phyloP scores from a whole-genome alignment of 1,140 invertebrate species.

The Euura lappo region DNA sequence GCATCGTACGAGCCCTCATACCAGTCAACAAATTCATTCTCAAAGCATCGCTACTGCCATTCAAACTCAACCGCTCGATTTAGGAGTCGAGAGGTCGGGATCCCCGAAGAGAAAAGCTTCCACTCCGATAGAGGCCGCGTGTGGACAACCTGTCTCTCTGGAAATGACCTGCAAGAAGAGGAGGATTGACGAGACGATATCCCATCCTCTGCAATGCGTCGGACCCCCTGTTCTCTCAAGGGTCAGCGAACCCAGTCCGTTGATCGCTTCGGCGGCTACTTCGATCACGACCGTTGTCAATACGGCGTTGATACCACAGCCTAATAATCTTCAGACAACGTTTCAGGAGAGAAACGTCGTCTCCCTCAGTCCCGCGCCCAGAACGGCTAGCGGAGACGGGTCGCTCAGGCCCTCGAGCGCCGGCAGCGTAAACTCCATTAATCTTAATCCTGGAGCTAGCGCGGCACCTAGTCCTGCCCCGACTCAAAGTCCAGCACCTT shows the following conservation, averaged over 20 bases:
- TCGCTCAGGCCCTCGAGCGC: conserved; percentile 64
- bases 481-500: conserved; percentile 51
- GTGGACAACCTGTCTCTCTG: conserved; percentile 57
- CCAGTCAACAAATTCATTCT: conserved; percentile 16
- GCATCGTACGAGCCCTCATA: conserved; percentile 41
- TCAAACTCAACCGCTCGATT: conserved; percentile 76
- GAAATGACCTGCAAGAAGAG: conserved; percentile 62
- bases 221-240: conserved; percentile 62
- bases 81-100: conserved; percentile 66
- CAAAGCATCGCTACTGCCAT: conserved; percentile 46
- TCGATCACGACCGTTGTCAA: conserved; percentile 76
- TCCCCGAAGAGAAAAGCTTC: conserved; percentile 66
- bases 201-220: conserved; percentile 51
- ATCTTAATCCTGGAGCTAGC: conserved; percentile 41
- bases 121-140: conserved; percentile 44
- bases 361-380: conserved; percentile 59
- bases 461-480: conserved; percentile 60
- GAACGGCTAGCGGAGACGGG: conserved; percentile 65
- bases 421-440: conserved; percentile 51
- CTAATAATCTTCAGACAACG: conserved; percentile 37
- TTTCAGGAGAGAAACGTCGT: conserved; percentile 26
- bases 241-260: conserved; percentile 69
- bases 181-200: conserved; percentile 44
- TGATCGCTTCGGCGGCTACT: conserved; percentile 77
- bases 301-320: conserved; percentile 54